Base-by-base conservation (phyloP, 2,888 invertebrate species). In the Hermaeophaga mercurialis region DNA sequence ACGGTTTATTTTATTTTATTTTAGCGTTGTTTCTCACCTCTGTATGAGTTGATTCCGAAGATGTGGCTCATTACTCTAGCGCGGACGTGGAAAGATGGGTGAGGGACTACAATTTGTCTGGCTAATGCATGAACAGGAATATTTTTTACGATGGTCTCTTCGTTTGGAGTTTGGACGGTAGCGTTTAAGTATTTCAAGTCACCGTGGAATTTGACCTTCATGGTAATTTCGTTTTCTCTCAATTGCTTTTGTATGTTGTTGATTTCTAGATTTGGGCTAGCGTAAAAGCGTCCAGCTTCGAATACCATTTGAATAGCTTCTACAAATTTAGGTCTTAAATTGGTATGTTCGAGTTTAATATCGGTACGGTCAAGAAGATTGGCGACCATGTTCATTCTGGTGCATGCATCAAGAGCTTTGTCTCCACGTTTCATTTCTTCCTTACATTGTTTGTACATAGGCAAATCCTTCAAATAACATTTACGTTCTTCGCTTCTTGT, bases 351-450 rank as follows among this genome's bases (percentile, higher is more conserved):
- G 1, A 84, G 68, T 9, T 80, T 72, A 3, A 83, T 67, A 44
- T 80, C 76, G 12, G 82, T 69, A 50, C 78, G 74, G 66, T 88
- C 84, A 45, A 84, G 76, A 28, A 81, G 73, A 61, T 82, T 81
- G 3, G 85, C 83, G 50, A 50, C 48, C 15, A 80, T 70, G 6
- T 82, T 82, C 67, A 83, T 80, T 59, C 83, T 79, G 54, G 82
- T 80, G 71, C 88, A 88, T 52, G 81, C 80, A 1, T 78, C 74
- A 54, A 84, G 80, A 70, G 83, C 82, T 59, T 80, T 75, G 71
- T 86, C 82, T 22, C 83, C 83, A 47, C 80, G 66, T 55, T 79
- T 70, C 69, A 82, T 83, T 67, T 85, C 79, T 54, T 80, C 69
- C 33, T 76, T 66, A 70, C 84, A 85, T 66, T 80, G 74, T 53